Evolutionary conservation across 2,113 vertebrate genomes (phyloP).

Genomic region (Sterrhoptilus dennistouni): DNA sequence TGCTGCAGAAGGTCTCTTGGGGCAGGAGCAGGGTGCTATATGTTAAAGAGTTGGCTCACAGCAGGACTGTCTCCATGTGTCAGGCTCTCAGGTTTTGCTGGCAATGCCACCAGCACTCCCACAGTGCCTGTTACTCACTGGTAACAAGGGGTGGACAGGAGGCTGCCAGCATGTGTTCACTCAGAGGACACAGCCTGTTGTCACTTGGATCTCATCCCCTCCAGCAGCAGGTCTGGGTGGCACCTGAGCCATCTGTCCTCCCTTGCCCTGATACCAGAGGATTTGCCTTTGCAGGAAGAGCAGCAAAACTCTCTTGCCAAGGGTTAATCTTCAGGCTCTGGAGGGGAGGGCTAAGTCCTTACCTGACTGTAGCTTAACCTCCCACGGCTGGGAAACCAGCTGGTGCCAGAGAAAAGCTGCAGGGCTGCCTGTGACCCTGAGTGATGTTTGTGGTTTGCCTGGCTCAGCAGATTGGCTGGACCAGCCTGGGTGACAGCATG

Average conservation of each 20-base stretch:
- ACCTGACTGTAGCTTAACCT: neutral
- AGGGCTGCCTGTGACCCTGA: neutral
- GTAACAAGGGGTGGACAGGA: neutral
- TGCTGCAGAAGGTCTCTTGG: neutral
- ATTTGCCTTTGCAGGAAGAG: neutral
- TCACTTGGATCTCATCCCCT: neutral
- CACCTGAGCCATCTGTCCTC: neutral
- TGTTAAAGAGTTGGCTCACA: neutral
- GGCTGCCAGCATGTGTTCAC: accelerated
- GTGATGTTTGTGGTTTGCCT: neutral
- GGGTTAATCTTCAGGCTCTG: neutral
- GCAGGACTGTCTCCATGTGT: neutral
- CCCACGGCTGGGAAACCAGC: neutral
- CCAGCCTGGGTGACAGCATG: neutral
- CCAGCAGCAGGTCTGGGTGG: neutral
- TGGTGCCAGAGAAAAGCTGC: neutral
- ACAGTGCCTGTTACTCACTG: neutral
- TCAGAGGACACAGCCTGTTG: neutral
- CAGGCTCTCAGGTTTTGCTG: neutral
- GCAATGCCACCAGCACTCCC: neutral
- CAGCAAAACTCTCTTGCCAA: neutral
- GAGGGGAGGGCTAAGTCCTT: neutral
- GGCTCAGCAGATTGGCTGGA: neutral
- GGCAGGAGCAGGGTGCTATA: neutral
- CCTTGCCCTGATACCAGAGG: neutral